Evolutionary conservation across 2,888 invertebrate species (phyloP).

Genomic region (Enchytraeus crypticus): DNA sequence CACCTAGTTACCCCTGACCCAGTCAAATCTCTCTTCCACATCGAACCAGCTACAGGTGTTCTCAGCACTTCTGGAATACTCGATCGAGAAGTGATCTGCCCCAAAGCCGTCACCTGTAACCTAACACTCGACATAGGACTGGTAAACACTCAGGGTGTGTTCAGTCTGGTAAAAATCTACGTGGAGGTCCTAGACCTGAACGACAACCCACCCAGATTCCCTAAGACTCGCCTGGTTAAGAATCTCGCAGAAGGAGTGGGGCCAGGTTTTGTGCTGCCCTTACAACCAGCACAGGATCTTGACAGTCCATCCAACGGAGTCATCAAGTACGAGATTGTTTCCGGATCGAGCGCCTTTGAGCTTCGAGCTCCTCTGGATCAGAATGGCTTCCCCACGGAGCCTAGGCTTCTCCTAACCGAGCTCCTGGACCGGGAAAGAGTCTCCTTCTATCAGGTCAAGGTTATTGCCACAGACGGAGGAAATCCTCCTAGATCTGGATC

Average conservation of each 20-base stretch:
- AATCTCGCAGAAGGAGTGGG: conserved; percentile 16
- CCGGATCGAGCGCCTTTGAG: not conserved
- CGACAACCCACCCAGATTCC: conserved; percentile 10
- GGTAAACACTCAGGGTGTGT: not conserved
- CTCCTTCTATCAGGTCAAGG: not conserved
- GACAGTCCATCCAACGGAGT: conserved; percentile 19
- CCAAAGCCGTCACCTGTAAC: not conserved
- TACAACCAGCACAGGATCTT: conserved; percentile 23
- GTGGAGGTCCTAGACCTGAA: conserved; percentile 17
- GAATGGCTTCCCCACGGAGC: not conserved
- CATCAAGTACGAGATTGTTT: conserved; percentile 13
- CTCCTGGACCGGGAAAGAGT: conserved; percentile 3
- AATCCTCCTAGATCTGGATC: not conserved
- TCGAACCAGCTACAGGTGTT: not conserved
- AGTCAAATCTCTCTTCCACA: not conserved
- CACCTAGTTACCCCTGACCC: not conserved
- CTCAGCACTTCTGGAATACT: not conserved
- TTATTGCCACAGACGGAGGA: conserved; percentile 5
- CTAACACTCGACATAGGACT: conserved; percentile 12
- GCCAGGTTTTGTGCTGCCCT: conserved; percentile 10
- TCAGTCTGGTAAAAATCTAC: conserved; percentile 12
- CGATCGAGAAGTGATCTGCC: conserved; percentile 1
- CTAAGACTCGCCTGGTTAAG: not conserved
- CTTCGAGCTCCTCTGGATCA: not conserved
- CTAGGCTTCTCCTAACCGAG: not conserved